Evolutionary conservation across 2,113 vertebrate species (phyloP), one percentile per base, ranked within the genome.

Genomic region (Oenanthe melanoleuca): DNA sequence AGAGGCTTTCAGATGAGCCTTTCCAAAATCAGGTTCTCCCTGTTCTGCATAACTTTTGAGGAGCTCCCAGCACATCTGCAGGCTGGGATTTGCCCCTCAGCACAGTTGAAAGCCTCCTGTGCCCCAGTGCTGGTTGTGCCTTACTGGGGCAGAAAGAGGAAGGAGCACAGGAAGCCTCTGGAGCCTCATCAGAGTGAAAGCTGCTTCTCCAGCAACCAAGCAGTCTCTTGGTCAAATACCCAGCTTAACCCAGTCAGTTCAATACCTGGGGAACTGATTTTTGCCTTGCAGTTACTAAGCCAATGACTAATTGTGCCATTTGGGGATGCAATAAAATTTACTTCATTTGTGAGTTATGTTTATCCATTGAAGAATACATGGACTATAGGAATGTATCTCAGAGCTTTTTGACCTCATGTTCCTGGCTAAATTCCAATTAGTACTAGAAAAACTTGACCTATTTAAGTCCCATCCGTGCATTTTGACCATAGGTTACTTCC

Each of bases 1-100:
- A 52, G 71, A 21, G n/a, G 65, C 63, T 94, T 94, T 91, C 86
- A 73, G 73, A 89, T 66, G n/a, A 92, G 72, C 69, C 59, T 73
- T 72, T 82, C 71, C 29, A 14, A 85, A 92, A 45, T 44, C 87
- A 66, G 80, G 5, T 83, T 80, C 79, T 49, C 42, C 87, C 55
- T 74, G 22, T 45, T 80, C 71, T 64, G 22, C 1, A 0, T 31
- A 20, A 47, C 14, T 69, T 92, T 83, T 56, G 44, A 44, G 80
- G 25, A 88, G n/a, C 60, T 70, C 72, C 16, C 7, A 11, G 67
- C 33, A 28, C 42, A 77, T 50, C 33, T 82, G 34, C 1, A 2
- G 29, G 29, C 45, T 88, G 50, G 52, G 42, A n/a, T 82, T 60
- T 85, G 31, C 34, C 78, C 57, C 53, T 69, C 20, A 88, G 47